Conservation (phyloP, 2,797 vertebrate species). For the Glossophaga mutica region DNA sequence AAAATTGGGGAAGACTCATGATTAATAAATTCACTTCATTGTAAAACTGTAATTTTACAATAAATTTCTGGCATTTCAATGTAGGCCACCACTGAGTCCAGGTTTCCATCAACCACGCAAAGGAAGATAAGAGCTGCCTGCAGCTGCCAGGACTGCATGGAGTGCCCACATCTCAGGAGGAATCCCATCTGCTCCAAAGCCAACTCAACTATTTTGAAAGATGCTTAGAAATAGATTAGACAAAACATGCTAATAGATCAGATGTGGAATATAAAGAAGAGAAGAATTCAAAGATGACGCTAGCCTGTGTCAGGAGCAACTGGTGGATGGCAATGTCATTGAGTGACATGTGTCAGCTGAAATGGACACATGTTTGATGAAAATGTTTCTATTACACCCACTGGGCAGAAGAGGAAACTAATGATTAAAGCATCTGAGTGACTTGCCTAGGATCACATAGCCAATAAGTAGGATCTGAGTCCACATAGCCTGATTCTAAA, state of each 20-base stretch:
- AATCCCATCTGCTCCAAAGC: neutral
- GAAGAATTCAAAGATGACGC: neutral
- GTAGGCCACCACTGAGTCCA: no score
- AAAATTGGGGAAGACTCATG: neutral
- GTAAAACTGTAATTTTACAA: neutral
- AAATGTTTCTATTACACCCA: neutral
- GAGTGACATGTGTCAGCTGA: neutral
- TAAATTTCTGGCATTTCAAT: neutral
- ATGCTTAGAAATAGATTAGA: neutral
- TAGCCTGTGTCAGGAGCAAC: neutral
- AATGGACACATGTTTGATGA: neutral
- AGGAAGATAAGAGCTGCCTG: neutral
- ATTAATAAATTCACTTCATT: neutral
- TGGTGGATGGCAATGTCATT: neutral
- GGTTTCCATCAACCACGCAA: neutral
- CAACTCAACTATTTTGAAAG: neutral
- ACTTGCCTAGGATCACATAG: neutral
- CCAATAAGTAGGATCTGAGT: neutral
- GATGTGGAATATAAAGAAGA: neutral
- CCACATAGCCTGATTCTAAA: fast-evolving
- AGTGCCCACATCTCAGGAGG: neutral
- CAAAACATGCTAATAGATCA: neutral
- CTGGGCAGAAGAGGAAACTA: neutral
- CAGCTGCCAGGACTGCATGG: fast-evolving
- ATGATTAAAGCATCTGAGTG: neutral